Evolutionary conservation across 2,797 vertebrate genomes (phyloP).

Genomic region (Ibycter americanus): DNA sequence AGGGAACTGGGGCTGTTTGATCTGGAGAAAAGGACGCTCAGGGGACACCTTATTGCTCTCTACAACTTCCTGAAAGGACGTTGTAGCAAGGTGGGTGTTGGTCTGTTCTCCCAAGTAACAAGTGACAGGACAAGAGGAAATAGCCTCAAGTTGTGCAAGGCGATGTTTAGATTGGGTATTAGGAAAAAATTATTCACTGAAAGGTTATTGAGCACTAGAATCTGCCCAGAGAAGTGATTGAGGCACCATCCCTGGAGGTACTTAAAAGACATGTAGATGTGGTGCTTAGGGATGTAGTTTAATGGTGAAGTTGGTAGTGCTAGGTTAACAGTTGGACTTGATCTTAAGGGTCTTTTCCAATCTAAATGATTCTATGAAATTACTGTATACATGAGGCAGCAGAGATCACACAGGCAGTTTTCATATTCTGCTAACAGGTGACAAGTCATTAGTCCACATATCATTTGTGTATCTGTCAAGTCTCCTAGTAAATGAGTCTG

Average conservation of each 20-base stretch:
- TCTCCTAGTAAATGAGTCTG: neutral
- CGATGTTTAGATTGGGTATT: no score
- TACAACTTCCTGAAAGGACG: neutral
- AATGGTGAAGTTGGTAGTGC: no score
- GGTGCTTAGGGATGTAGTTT: neutral
- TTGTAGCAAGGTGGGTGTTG: no score
- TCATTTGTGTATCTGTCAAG: neutral
- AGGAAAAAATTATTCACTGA: neutral
- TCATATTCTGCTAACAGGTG: neutral
- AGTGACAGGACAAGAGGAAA: no score
- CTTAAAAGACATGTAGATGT: neutral
- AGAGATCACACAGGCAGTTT: neutral
- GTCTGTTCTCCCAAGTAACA: no score
- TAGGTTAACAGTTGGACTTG: no score
- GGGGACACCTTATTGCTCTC: fast-evolving
- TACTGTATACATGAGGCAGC: neutral
- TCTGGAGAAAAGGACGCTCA: neutral
- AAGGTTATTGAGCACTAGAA: neutral
- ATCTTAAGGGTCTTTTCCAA: neutral
- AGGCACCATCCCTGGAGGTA: neutral
- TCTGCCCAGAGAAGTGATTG: no score
- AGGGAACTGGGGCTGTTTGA: neutral
- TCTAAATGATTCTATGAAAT: neutral
- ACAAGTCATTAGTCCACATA: neutral
- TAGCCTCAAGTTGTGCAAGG: no score